Base-by-base conservation (phyloP, 2,113 vertebrate species). In the Taurulus bubalis region DNA sequence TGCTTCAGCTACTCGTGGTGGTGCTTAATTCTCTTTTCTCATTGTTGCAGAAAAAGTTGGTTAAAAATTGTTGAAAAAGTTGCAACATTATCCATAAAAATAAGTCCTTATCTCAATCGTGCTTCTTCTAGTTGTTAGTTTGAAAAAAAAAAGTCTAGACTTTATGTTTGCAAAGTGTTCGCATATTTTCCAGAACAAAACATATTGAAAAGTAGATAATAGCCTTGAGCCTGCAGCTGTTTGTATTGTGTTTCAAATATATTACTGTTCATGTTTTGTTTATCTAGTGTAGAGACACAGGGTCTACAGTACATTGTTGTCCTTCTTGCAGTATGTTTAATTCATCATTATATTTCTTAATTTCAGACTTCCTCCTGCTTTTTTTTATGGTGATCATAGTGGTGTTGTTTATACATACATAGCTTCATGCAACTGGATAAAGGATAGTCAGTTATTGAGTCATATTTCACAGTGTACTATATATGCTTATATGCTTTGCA, bases 251-350 rank as follows among this genome's bases (percentile, higher is more conserved):
- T 93, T 94, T 94, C 89, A 83, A 86, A 87, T 92, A 91, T 93
- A 91, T 93, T 93, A 87, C 91, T 89, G 86, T 90, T 92, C 89
- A 90, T 85, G 87, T 93, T 94, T 90, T 88, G 90, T 91, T 93
- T 88, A 92, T 92, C 90, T 93, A 93, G 90, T 71, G 85, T 94
- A 92, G 92, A 93, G 90, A 91, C 90, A 91, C 84, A 89, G 90
- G 84, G 87, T 93, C 90, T 91, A 90, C 87, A 90, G 85, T 91
- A 86, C 91, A 85, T 91, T 82, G 87, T 90, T 88, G 88, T 92
- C 84, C 90, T 91, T 91, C 90, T 91, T 91, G 90, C 92, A 79
- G 91, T 94, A 90, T 78, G 89, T 94, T 93, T 79, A 84, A 92
- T 89, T 87, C 91, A 93, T 89, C 64, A 59, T 91, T 86, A 82